These are phyloP conservation scores for Odontomyia ornata DNA, from an alignment of 2,888 invertebrate species.

Conservation along the genomic window DNA sequence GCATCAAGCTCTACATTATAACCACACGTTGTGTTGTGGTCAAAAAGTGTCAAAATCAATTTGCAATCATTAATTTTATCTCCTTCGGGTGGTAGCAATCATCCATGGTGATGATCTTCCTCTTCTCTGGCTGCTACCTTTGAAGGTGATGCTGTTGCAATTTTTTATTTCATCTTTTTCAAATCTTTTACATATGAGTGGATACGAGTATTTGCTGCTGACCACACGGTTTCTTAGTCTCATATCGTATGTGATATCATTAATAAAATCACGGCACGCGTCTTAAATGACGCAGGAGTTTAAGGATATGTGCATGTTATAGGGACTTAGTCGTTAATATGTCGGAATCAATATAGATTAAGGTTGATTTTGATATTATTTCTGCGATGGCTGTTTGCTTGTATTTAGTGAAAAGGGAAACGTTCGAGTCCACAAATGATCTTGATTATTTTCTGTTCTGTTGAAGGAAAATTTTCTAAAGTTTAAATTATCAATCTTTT, in stretches of 20 bases:
- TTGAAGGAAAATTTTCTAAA: too few species aligned
- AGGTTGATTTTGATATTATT: too few species aligned
- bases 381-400: background rate
- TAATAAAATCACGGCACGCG: slow-evolving; percentile 48
- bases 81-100: background rate
- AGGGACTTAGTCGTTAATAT: slow-evolving; percentile 42
- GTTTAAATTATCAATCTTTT: too few species aligned
- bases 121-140: background rate
- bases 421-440: too few species aligned
- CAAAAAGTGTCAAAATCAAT: slow-evolving; percentile 49
- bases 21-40: slow-evolving; percentile 23
- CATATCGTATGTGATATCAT: background rate
- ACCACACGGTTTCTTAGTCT: background rate
- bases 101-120: background rate
- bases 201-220: background rate
- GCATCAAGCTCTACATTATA: background rate
- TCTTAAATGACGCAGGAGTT: slow-evolving; percentile 12
- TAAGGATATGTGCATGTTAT: slow-evolving; percentile 19
- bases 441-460: too few species aligned
- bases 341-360: slow-evolving; percentile 39
- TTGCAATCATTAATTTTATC: slow-evolving; percentile 50
- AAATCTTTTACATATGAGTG: too few species aligned
- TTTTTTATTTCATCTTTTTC: background rate
- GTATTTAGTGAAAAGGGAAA: background rate
- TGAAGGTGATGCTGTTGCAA: slow-evolving; percentile 8